Evolutionary conservation across 2,888 invertebrate species (phyloP).

Genomic region (Mesorhabditis spiculigera): DNA sequence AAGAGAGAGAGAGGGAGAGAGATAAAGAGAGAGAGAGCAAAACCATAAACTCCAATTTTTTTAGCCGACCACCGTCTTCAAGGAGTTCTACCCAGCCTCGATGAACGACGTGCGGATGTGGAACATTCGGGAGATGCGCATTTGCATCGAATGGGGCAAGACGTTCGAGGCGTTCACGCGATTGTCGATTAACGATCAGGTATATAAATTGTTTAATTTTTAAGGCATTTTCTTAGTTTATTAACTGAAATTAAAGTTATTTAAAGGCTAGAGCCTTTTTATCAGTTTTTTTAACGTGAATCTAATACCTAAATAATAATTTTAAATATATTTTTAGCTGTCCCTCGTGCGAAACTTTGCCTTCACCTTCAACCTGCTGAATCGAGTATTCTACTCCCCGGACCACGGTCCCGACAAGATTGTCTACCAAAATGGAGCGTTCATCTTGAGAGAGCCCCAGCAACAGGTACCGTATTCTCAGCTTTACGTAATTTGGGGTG

Average conservation of each 20-base stretch:
- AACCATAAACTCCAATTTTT: too few relatives aligned
- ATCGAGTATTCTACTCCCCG: conserved; percentile 53
- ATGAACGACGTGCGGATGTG: conserved; percentile 58
- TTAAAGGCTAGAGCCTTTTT: neutral
- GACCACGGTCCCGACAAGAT: conserved; percentile 58
- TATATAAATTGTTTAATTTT: conserved; percentile 14
- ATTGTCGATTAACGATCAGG: conserved; percentile 47
- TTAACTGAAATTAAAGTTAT: neutral
- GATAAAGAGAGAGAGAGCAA: neutral
- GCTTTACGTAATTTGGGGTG: too few relatives aligned
- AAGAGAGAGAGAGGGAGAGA: neutral
- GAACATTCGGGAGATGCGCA: conserved; percentile 57
- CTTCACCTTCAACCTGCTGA: conserved; percentile 56
- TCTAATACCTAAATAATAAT: neutral
- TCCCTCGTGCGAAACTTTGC: conserved; percentile 55
- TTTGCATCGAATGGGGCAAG: conserved; percentile 57
- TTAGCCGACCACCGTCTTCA: conserved; percentile 50
- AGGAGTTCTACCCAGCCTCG: conserved; percentile 55
- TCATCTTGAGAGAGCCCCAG: conserved; percentile 55
- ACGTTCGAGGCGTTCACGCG: conserved; percentile 52
- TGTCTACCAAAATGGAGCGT: conserved; percentile 55
- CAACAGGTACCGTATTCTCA: conserved; percentile 25
- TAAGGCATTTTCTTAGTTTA: neutral
- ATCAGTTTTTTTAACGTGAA: neutral
- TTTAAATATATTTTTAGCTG: conserved; percentile 31